Percentiles rank a stretch among this genome's conserved stretches.
Conservation (phyloP, 1,140 invertebrate genomes). For the Danaus melanippus region DNA sequence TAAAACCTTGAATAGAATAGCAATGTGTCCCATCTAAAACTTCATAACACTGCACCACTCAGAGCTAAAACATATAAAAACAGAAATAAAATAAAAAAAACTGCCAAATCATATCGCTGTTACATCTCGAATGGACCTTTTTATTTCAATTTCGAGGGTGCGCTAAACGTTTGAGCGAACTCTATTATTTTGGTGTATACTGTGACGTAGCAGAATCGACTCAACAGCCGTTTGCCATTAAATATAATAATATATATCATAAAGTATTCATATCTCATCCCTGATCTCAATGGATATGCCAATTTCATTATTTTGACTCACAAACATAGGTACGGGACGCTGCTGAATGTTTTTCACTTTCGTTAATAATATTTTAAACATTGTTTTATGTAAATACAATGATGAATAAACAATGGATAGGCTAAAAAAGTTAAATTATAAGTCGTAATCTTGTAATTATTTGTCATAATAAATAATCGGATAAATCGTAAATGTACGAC, state of each 20-base stretch:
- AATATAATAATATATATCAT: constrained; percentile 68
- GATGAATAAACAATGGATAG: too few relatives aligned
- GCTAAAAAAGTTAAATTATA: too few relatives aligned
- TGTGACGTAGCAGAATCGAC: constrained; percentile 63
- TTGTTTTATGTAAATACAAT: too few relatives aligned
- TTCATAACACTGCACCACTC: constrained; percentile 35
- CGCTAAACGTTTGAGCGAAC: constrained; percentile 65
- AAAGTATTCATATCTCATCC: constrained; percentile 64
- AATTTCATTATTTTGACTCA: constrained; percentile 45
- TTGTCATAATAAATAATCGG: constrained; percentile 22
- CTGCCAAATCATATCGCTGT: constrained; percentile 70
- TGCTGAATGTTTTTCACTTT: too few relatives aligned
- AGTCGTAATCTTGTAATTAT: too few relatives aligned
- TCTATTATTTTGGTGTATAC: constrained; percentile 62
- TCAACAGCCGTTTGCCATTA: constrained; percentile 63
- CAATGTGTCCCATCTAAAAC: constrained; percentile 21
- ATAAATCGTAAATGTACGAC: constrained; percentile 31
- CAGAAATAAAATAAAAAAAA: constrained; percentile 52
- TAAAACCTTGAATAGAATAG: background rate
- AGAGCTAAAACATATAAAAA: constrained; percentile 50
- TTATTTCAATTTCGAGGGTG: constrained; percentile 70
- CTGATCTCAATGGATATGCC: constrained; percentile 63
- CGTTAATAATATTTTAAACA: too few relatives aligned
- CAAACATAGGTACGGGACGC: background rate
- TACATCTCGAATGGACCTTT: constrained; percentile 68